Conservation (phyloP, 2,113 vertebrate genomes). For the Triplophysa siluroides region DNA sequence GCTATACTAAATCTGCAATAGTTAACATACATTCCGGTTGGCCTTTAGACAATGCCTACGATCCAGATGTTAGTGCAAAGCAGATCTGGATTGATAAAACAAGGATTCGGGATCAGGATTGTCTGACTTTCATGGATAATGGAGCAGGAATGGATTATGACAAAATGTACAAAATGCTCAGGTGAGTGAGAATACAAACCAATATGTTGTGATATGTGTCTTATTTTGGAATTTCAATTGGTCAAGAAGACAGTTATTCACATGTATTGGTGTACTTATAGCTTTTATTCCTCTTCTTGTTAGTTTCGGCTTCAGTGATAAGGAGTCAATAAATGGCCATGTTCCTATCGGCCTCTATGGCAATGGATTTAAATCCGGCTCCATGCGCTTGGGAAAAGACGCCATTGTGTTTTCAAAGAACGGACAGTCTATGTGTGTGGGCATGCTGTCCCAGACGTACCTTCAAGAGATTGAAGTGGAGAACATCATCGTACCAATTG, state of each 20-base stretch:
- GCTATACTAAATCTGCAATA: neutral
- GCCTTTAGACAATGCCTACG: conserved; percentile 89
- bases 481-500: conserved; percentile 87
- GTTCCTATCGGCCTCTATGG: conserved; percentile 91
- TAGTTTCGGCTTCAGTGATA: conserved; percentile 97
- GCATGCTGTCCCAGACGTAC: conserved; percentile 92
- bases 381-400: conserved; percentile 94
- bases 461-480: conserved; percentile 79
- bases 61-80: conserved; percentile 92
- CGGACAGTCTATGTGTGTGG: conserved; percentile 79
- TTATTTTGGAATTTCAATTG: too few species aligned
- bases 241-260: too few species aligned
- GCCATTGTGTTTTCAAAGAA: conserved; percentile 93
- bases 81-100: conserved; percentile 97
- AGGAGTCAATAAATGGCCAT: conserved; percentile 78
- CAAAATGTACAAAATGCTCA: conserved; percentile 93
- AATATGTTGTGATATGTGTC: neutral
- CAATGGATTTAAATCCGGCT: conserved; percentile 97
- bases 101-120: conserved; percentile 71
- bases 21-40: neutral
- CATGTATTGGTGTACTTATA: too few species aligned
- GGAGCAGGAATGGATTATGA: conserved; percentile 86
- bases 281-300: conserved; percentile 34
- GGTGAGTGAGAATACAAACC: conserved; percentile 69
- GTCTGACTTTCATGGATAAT: conserved; percentile 91